Evolutionary conservation across 2,797 vertebrate genomes (phyloP), one percentile per base, ranked within the genome.

Genomic region (Lepidocolaptes lacrymiger): DNA sequence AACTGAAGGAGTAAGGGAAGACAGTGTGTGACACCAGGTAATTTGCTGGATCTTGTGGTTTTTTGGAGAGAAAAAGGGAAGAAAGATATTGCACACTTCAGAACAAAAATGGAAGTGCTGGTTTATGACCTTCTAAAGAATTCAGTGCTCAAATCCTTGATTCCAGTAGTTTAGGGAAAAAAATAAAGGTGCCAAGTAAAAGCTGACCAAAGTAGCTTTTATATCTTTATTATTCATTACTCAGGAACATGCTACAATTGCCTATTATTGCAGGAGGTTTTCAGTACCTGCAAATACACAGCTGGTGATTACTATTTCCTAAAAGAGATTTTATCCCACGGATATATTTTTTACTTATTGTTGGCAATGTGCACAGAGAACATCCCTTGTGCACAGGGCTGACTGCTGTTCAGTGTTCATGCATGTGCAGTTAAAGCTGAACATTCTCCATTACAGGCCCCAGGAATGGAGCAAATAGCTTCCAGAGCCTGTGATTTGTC

Each of bases 11-110:
- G 8, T n/a, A 44, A 68, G 10, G 16, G 5, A 28, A 26, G 9
- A 39, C 9, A 34, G 8, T 14, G 13, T 39, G 18, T 46, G 7
- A 4, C 15, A 82, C 1, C 4, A 24, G 3, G 5, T 27, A 46
- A 5, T 58, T 51, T 55, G 7, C 6, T 63, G 24, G 7, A 24
- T 19, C 8, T n/a, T 54, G 6, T 23, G 17, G 0, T 0, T 0
- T 14, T 66, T 61, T 41, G 2, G 9, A 44, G 4, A 2, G 3
- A 0, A 2, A n/a, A 5, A 3, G 4, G 2, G 7, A 17, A n/a
- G 10, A 23, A 59, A 59, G 20, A 54, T 9, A 21, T 2, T 51
- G 2, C 1, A 58, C 1, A 9, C 9, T 69, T 11, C 14, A 82
- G 4, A 44, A 30, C 16, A 24, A 20, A 56, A 36, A 7, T 2